Base-by-base conservation (phyloP, 2,797 vertebrate genomes). In the Hephaestus fuliginosus region DNA sequence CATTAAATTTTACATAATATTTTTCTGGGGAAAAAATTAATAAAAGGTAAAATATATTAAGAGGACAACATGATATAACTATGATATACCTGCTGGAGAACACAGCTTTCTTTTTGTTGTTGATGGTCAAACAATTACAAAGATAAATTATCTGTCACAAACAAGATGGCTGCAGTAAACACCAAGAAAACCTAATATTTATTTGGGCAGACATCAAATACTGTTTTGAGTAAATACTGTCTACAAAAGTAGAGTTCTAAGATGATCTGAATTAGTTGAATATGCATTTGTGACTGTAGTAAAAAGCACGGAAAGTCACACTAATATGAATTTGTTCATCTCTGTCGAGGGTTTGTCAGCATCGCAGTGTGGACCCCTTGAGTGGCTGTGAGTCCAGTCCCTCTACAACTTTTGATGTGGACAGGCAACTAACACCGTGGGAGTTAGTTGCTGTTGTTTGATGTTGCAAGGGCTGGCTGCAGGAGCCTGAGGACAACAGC, bases 401-500 rank as follows among this genome's bases (percentile, higher is more conserved):
- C 84, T 81, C 64, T 76, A 75, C 64, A 80, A 77, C 46, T 56
- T 76, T 74, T 60, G 71, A 80, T 77, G 79, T 73, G 76, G 78
- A 86, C 84, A 76, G 78, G 72, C 76, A 60, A 81, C 75, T 56
- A 81, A 79, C 74, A 73, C 72, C 80, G 78, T 70, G 76, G 66
- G 70, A 88, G 58, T 82, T 65, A 46, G 72, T 61, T 73, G 53
- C 62, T 82, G 75, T 74, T 64, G 78, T 70, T 30, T 79, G 80
- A 82, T 75, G 83, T 74, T 77, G 64, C 48, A 44, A 56, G 55
- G 66, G 63, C 62, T 74, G 33, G 51, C 78, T 74, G 57, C 52
- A 73, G 70, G 61, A 80, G 76, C 86, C 85, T 17, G 58, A 80
- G 85, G 86, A 85, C 81, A 87, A 72, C 36, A 39, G 56, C 67